A percentile compares a stretch with the other conserved stretches of the same genome.
Conservation (phyloP, 2,797 vertebrate species). For the Urosaurus nigricauda region DNA sequence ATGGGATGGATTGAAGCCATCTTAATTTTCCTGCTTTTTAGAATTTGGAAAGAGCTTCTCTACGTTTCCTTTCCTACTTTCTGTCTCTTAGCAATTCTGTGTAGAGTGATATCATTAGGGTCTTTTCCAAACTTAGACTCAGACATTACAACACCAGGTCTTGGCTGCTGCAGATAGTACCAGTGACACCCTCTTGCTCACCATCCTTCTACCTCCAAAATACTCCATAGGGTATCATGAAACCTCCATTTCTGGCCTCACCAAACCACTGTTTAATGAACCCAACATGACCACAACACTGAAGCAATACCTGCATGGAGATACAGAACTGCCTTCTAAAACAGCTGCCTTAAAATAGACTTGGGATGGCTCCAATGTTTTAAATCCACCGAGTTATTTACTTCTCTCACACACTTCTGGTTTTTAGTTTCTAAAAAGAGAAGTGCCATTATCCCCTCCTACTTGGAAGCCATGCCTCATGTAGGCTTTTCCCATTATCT, state of each 20-base stretch:
- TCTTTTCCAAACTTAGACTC: conserved; percentile 66
- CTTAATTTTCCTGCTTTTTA: conserved; percentile 60
- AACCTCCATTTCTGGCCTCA: conserved; percentile 11
- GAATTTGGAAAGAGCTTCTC: conserved; percentile 65
- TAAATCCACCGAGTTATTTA: conserved; percentile 2
- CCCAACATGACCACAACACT: neutral
- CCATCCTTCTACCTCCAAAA: conserved; percentile 26
- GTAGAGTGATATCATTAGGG: conserved; percentile 64
- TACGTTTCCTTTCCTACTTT: conserved; percentile 69
- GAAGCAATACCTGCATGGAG: neutral
- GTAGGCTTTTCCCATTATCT: neutral
- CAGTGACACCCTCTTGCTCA: conserved; percentile 57
- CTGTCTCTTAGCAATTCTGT: conserved; percentile 58
- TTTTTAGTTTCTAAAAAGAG: conserved; percentile 18
- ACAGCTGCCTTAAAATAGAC: conserved; percentile 52
- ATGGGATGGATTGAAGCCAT: conserved; percentile 34
- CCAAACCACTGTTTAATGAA: conserved; percentile 34
- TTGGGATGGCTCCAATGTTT: conserved; percentile 1
- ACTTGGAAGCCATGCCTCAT: neutral
- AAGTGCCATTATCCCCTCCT: neutral
- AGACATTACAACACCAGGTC: conserved; percentile 65
- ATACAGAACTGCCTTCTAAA: conserved; percentile 38
- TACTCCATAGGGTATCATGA: conserved; percentile 41
- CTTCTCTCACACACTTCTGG: conserved; percentile 1
- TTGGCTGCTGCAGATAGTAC: conserved; percentile 61